Evolutionary conservation across 2,113 vertebrate species (phyloP).

Genomic region (Entomyzon cyanotis): DNA sequence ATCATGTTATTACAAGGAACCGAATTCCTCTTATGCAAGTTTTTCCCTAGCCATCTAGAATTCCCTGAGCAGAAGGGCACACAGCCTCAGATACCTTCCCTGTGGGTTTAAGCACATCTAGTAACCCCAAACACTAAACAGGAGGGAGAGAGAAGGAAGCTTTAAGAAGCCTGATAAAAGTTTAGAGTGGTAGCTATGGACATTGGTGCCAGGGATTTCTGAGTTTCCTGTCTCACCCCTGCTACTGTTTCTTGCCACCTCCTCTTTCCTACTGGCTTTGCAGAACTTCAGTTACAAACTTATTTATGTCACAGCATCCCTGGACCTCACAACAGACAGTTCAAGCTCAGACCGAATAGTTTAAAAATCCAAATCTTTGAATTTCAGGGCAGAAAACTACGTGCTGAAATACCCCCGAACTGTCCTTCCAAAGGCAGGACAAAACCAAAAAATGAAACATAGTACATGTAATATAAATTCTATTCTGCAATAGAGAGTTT

Average conservation of each 20-base stretch:
- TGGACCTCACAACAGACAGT: not conserved
- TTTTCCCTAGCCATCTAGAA: not conserved
- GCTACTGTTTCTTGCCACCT: not conserved
- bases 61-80: not conserved
- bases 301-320: not conserved
- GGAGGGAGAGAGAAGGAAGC: not conserved
- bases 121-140: not conserved
- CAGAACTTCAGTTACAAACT: not conserved
- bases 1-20: not conserved
- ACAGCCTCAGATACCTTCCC: not conserved
- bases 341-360: not conserved
- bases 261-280: not conserved
- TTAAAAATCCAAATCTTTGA: not conserved
- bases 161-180: not conserved
- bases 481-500: not conserved
- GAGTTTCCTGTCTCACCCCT: not conserved
- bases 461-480: not conserved
- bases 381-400: not conserved
- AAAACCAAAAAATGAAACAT: not conserved
- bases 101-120: not conserved
- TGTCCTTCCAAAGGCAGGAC: not conserved
- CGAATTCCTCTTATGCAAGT: not conserved
- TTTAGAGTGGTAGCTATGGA: not conserved
- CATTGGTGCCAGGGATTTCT: not conserved
- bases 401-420: not conserved